Evolutionary conservation across 2,113 vertebrate genomes (phyloP).

Genomic region (Paraplagusia blochii): DNA sequence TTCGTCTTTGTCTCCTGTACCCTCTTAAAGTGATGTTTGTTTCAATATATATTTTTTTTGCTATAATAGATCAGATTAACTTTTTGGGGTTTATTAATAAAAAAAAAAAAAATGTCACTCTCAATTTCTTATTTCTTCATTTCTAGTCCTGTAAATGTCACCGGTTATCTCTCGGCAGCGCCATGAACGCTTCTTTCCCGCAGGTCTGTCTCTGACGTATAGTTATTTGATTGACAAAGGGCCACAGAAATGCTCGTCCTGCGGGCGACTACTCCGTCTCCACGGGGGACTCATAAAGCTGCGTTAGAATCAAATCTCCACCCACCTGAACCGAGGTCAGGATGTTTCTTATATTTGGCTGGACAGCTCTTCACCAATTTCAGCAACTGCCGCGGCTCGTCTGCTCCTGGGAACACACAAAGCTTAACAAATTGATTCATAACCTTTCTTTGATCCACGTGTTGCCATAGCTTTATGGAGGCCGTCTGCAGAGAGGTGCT

Average conservation of each 20-base stretch:
- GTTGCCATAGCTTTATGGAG: neutral
- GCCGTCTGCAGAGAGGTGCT: neutral
- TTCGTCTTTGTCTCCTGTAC: too few relatives aligned
- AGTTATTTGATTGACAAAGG: neutral
- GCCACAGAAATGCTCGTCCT: neutral
- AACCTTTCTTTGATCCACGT: neutral
- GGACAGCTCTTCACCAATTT: constrained; percentile 1
- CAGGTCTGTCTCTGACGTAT: neutral
- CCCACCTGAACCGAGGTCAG: neutral
- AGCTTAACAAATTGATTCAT: constrained; percentile 1
- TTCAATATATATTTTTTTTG: neutral
- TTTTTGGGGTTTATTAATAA: too few relatives aligned
- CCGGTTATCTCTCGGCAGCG: neutral
- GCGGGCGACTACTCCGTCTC: neutral
- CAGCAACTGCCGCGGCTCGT: neutral
- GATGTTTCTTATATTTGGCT: neutral
- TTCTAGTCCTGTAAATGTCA: neutral
- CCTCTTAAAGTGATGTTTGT: neutral
- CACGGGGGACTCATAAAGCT: neutral
- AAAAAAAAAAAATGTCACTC: neutral
- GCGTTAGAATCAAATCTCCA: neutral
- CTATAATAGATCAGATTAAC: neutral
- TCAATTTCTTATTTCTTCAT: neutral
- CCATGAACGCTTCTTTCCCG: neutral
- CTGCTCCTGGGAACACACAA: neutral